These are phyloP conservation scores for Drosophila lini DNA, from an alignment of 1,140 invertebrate genomes.

Conservation along the genomic window DNA sequence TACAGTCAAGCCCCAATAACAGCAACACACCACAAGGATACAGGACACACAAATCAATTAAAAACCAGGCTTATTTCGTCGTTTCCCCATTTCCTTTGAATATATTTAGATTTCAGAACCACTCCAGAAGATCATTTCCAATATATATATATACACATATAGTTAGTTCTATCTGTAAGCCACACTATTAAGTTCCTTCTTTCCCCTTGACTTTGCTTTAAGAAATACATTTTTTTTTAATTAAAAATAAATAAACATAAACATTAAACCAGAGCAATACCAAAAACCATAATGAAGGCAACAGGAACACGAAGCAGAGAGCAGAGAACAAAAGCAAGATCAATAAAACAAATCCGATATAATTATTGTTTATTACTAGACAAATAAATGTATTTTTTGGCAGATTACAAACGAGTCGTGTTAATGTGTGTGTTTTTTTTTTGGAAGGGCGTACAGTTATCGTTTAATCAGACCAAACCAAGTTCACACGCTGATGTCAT, in stretches of 20 bases:
- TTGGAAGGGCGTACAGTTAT: not conserved
- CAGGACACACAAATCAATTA: not conserved
- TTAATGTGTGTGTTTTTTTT: slow-evolving; percentile 1
- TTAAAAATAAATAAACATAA: not conserved
- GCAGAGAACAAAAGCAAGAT: slow-evolving; percentile 45
- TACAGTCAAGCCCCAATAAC: slow-evolving; percentile 43
- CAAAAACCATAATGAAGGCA: slow-evolving; percentile 34
- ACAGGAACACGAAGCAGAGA: slow-evolving; percentile 18
- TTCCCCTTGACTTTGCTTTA: slow-evolving; percentile 6
- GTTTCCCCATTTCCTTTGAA: not conserved
- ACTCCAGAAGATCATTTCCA: slow-evolving; percentile 5
- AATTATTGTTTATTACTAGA: slow-evolving; percentile 79
- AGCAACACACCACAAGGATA: slow-evolving; percentile 3
- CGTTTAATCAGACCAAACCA: not conserved
- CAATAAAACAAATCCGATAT: slow-evolving; percentile 67
- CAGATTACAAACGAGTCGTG: slow-evolving; percentile 37
- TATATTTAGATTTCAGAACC: not conserved
- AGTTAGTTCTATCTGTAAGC: slow-evolving; percentile 21
- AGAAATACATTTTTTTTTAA: slow-evolving; percentile 29
- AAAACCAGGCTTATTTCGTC: slow-evolving; percentile 7
- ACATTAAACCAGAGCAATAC: slow-evolving; percentile 39
- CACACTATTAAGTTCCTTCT: slow-evolving; percentile 5
- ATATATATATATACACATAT: not conserved
- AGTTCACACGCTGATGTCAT: slow-evolving; percentile 14
- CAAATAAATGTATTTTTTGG: slow-evolving; percentile 78